Percentiles rank a stretch among this genome's conserved stretches.
Evolutionary conservation across 2,113 vertebrate species (phyloP).

Genomic region (Varanus komodoensis): DNA sequence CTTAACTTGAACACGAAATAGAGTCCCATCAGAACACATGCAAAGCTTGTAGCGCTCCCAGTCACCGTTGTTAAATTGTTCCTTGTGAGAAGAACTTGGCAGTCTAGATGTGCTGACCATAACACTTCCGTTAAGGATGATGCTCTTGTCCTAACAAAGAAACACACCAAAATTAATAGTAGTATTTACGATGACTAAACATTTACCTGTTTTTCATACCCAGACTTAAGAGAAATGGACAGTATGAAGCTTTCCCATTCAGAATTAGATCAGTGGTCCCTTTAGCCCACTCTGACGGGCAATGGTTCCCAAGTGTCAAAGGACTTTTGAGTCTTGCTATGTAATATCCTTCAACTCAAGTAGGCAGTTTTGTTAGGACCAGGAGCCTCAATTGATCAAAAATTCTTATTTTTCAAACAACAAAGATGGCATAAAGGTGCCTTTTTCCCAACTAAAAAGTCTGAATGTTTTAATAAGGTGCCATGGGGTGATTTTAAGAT

Average conservation of each 20-base stretch:
- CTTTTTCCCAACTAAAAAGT: no score
- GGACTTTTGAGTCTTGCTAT: neutral
- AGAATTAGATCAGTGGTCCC: neutral
- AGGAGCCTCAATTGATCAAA: no score
- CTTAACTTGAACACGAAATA: slow-evolving; percentile 94
- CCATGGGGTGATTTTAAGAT: no score
- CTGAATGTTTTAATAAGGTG: no score
- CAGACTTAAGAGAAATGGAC: neutral
- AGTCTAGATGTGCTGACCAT: slow-evolving; percentile 90
- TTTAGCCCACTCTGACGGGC: neutral
- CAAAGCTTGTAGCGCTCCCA: slow-evolving; percentile 96
- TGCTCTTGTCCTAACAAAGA: slow-evolving; percentile 89
- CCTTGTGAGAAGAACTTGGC: slow-evolving; percentile 82
- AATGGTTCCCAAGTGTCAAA: neutral
- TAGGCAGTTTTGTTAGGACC: no score
- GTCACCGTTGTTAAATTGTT: slow-evolving; percentile 80
- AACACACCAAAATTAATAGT: neutral
- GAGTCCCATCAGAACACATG: slow-evolving; percentile 93
- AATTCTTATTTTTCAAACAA: no score
- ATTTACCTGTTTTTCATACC: neutral
- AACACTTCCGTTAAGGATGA: slow-evolving; percentile 93
- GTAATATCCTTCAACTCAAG: neutral
- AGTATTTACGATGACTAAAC: slow-evolving; percentile 1
- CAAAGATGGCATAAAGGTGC: no score
- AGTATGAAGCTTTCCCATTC: neutral